A percentile compares a stretch with the other conserved stretches of the same genome.
Conservation (phyloP, 2,797 vertebrate species). For the Urocyon cinereoargenteus region DNA sequence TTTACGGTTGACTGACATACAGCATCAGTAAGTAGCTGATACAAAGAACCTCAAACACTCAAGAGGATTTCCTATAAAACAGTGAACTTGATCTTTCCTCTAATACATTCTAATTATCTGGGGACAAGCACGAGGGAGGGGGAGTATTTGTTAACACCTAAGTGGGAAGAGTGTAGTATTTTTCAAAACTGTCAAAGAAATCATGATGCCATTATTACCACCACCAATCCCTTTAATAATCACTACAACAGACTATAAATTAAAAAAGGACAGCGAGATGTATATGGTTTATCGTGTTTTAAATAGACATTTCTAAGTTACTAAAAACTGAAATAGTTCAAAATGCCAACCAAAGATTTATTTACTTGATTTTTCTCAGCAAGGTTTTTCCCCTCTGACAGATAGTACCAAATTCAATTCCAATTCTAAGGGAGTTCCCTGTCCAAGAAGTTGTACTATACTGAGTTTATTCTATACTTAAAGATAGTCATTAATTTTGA, state of each 20-base stretch:
- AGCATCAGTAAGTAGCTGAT: background rate
- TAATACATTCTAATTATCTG: background rate
- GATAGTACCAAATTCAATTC: background rate
- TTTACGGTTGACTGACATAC: background rate
- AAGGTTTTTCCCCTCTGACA: background rate
- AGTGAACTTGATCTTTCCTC: background rate
- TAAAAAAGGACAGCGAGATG: background rate
- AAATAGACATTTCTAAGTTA: background rate
- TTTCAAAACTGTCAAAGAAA: background rate
- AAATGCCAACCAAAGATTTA: background rate
- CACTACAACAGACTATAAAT: background rate
- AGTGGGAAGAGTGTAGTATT: background rate
- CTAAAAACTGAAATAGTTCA: background rate
- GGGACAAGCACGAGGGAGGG: background rate
- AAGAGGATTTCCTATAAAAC: background rate
- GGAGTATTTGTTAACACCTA: background rate
- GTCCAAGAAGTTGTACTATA: background rate
- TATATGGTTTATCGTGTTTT: background rate
- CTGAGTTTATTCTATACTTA: background rate
- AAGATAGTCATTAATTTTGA: slow-evolving; percentile 10
- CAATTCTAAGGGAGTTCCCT: background rate
- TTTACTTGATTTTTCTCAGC: background rate
- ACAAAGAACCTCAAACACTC: background rate
- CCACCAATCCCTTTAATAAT: background rate
- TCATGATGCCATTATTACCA: background rate